Conservation (phyloP, 2,113 vertebrate species). For the Pogonocichla stellata region DNA sequence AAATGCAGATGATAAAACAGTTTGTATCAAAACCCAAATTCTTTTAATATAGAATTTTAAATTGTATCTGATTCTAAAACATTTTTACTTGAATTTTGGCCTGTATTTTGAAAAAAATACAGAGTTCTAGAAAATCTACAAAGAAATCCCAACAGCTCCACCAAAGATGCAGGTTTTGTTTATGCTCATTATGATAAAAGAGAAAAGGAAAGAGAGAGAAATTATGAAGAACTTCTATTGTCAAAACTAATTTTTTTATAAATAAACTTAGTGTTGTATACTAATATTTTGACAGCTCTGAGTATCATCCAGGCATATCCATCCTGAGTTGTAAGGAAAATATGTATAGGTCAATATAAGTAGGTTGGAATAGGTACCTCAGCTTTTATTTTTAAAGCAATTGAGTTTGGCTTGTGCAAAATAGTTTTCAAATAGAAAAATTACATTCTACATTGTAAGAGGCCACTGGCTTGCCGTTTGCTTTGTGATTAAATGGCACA, state of each 20-base stretch:
- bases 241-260: background rate
- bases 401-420: constrained; percentile 6
- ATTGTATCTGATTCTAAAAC: background rate
- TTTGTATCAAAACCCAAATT: background rate
- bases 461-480: background rate
- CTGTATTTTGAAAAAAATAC: background rate
- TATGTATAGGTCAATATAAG: background rate
- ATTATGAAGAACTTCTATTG: background rate
- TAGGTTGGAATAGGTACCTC: background rate
- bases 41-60: background rate
- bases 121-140: background rate
- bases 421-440: constrained; percentile 37
- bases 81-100: background rate
- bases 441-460: constrained; percentile 3
- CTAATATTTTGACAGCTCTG: background rate
- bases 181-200: background rate
- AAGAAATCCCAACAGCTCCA: background rate
- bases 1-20: background rate
- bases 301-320: background rate
- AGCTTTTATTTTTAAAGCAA: background rate
- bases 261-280: background rate
- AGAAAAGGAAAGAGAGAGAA: background rate
- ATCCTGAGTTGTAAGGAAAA: background rate
- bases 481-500: constrained; percentile 45
- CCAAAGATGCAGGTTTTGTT: background rate